phyloP scores from a whole-genome alignment of 2,888 invertebrate species.

The Reticulitermes lucifugus region DNA sequence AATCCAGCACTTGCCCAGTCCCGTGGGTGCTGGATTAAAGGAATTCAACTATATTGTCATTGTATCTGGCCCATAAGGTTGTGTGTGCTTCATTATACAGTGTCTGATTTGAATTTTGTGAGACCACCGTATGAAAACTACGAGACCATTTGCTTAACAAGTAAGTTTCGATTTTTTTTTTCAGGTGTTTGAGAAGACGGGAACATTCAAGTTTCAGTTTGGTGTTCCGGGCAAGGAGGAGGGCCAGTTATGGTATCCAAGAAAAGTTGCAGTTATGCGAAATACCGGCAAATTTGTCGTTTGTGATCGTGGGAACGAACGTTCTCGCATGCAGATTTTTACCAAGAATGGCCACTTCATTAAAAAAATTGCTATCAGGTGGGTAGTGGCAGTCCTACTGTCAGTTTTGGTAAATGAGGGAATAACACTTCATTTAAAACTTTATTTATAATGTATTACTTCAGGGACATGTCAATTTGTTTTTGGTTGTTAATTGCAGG shows the following conservation, averaged over 20 bases:
- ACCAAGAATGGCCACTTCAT: constrained; percentile 95
- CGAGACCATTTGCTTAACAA: no score
- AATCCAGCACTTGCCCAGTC: no score
- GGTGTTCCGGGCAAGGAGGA: constrained; percentile 96
- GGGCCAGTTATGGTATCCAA: constrained; percentile 96
- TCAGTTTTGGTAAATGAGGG: no score
- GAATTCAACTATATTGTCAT: no score
- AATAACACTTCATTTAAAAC: no score
- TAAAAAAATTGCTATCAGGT: constrained; percentile 89
- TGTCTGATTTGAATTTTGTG: no score
- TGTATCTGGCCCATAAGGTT: no score
- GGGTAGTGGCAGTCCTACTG: constrained; percentile 21
- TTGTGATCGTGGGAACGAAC: constrained; percentile 96
- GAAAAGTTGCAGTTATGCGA: constrained; percentile 93
- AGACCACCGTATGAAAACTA: no score
- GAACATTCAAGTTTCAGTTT: constrained; percentile 93
- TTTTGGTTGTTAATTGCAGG: constrained; percentile 58
- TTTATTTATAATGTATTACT: no score
- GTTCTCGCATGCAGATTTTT: constrained; percentile 97
- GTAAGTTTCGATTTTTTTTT: neutral
- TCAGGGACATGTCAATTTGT: no score
- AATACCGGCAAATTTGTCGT: constrained; percentile 93
- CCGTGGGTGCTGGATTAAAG: no score
- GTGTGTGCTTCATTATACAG: no score
- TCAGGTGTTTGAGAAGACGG: constrained; percentile 93